Evolutionary conservation across 1,140 invertebrate species (phyloP), one percentile per base, ranked within the genome.

Genomic region (Caerostris extrusa): DNA sequence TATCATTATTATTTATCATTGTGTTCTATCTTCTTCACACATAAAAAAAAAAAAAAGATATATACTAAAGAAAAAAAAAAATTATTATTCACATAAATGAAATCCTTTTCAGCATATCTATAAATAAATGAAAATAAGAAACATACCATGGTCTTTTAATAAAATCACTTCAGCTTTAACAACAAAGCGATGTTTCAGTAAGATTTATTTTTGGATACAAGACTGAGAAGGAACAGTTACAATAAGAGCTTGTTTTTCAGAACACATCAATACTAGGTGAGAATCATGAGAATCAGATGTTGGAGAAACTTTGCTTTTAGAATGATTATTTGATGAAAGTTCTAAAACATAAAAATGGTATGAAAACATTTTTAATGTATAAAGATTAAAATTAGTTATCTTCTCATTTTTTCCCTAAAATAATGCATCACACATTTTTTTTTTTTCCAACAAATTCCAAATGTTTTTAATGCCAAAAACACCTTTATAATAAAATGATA

Each of bases 171-270:
- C 98, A 94, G 98, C 98, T 96, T 98, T 98, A 95, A 99, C 98
- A 93, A 99, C 98, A 96, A 99, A 98, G n/a, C 96, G 98, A 98
- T 83, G 97, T 97, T 95, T 96, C 96, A 69, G 96, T 96, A 97
- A 99, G 96, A 93, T 98, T 99, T 7, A 95, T 95, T 95, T 96
- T 95, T 96, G 96, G 61, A 96, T 95, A 95, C 96, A 96, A 61
- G 96, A 95, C 96, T 99, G 99, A 93, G 98, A 99, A 94, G 99
- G 99, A 95, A 99, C 97, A 94, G 98, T 98, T 83, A 99, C 97
- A 89, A 99, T 98, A 96, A 98, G 97, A 88, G 98, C 98, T 96
- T 99, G 98, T 96, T 99, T 99, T 96, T 99, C 98, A 82, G 98
- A 99, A 90, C 98, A 98, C 93, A 99, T 97, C 19, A 99, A 98